Evolutionary conservation across 1,140 invertebrate species (phyloP).

Genomic region (Medauroidea extradentata): DNA sequence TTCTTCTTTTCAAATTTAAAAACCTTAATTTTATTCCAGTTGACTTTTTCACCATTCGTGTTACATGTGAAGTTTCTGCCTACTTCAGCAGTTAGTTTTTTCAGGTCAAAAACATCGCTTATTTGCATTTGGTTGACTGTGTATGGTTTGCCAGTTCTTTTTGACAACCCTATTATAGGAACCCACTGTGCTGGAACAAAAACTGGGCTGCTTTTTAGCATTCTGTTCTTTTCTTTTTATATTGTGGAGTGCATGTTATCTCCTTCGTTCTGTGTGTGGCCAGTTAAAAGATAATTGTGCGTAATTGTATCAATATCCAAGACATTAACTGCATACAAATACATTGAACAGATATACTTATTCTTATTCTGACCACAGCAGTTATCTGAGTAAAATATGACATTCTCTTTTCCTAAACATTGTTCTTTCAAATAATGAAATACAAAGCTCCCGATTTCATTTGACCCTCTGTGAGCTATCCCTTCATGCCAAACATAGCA

Average conservation of each 20-base stretch:
- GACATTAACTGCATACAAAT: conserved; percentile 26
- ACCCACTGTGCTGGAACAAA: background rate
- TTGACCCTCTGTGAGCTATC: conserved; percentile 12
- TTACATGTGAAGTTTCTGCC: background rate
- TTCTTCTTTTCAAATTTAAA: background rate
- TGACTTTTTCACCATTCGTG: background rate
- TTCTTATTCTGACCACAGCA: conserved; percentile 17
- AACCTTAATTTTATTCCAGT: conserved; percentile 1
- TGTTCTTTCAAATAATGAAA: conserved; percentile 2
- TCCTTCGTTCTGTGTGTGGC: conserved; percentile 44
- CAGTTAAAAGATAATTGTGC: conserved; percentile 41
- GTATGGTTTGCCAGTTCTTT: background rate
- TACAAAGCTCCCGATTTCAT: conserved; percentile 15
- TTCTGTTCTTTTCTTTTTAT: conserved; percentile 29
- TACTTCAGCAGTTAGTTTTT: background rate
- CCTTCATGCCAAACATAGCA: conserved; percentile 20
- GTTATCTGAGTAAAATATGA: conserved; percentile 16
- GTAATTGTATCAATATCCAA: conserved; percentile 31
- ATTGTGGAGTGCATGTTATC: conserved; percentile 39
- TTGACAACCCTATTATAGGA: background rate
- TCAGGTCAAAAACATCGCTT: background rate
- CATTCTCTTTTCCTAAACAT: conserved; percentile 10
- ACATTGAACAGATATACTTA: conserved; percentile 34
- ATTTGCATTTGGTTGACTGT: background rate
- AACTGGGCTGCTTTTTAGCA: conserved; percentile 31